Conservation (phyloP, 2,888 invertebrate genomes). For the Melikaiella ostensackeni region DNA sequence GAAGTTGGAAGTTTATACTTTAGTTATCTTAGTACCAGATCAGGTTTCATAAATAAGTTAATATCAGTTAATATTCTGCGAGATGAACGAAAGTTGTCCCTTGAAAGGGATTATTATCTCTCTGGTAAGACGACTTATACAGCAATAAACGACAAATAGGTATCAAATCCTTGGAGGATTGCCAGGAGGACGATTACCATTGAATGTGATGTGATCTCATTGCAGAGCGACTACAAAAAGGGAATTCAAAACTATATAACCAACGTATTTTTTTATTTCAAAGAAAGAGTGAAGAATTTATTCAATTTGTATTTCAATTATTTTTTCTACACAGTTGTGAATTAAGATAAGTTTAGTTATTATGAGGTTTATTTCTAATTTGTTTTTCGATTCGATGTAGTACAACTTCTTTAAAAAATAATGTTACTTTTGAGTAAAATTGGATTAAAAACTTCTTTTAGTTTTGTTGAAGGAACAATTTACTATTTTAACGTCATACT, state of each 20-base stretch:
- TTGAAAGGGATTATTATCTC: conserved; percentile 1
- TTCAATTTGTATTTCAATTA: too few species aligned
- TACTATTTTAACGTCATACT: background rate
- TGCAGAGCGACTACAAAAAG: background rate
- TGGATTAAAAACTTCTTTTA: background rate
- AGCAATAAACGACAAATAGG: conserved; percentile 23
- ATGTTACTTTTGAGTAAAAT: background rate
- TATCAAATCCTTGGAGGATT: background rate
- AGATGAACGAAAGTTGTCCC: conserved; percentile 1
- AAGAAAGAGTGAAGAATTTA: too few species aligned
- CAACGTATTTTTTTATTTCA: background rate
- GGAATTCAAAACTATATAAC: background rate
- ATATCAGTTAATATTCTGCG: conserved; percentile 59
- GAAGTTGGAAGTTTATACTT: conserved; percentile 40
- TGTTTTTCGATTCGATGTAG: background rate
- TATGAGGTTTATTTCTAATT: too few species aligned
- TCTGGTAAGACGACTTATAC: background rate
- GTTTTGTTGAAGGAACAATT: background rate
- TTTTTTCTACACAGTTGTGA: too few species aligned
- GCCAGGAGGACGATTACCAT: conserved; percentile 6
- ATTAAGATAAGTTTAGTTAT: too few species aligned
- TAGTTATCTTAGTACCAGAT: conserved; percentile 53
- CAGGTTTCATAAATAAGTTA: conserved; percentile 63
- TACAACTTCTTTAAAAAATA: background rate
- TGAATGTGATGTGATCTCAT: conserved; percentile 1